Conservation (phyloP, 2,113 vertebrate species). For the Neogale vison region DNA sequence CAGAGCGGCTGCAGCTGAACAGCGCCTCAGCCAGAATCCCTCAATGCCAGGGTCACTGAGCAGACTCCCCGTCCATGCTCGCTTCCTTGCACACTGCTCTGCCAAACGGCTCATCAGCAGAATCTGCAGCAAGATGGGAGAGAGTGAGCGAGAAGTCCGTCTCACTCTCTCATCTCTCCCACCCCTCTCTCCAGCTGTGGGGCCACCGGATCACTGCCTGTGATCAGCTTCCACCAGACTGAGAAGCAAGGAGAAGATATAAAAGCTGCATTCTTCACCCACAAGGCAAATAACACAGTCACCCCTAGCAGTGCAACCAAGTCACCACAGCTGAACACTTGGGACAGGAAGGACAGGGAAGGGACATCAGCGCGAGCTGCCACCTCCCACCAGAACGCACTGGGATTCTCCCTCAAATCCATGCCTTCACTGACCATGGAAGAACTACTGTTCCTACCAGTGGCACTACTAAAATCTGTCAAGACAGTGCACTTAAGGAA, state of each 20-base stretch:
- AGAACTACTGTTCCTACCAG: not conserved
- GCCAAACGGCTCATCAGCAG: not conserved
- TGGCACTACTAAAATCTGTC: not conserved
- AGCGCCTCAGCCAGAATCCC: not conserved
- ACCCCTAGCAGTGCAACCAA: not conserved
- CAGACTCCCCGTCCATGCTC: not conserved
- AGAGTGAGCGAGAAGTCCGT: not conserved
- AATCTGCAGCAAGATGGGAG: accelerated
- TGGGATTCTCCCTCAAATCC: not conserved
- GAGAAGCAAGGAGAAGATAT: not conserved
- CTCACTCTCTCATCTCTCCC: accelerated
- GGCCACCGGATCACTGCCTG: not conserved
- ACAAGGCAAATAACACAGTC: not conserved
- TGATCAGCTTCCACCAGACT: accelerated
- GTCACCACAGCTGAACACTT: accelerated
- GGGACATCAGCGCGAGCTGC: not conserved
- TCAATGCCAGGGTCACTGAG: not conserved
- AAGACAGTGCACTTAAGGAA: not conserved
- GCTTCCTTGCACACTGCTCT: not conserved
- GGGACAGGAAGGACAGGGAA: not conserved
- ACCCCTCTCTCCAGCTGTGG: not conserved
- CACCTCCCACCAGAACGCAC: accelerated
- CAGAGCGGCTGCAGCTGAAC: not conserved
- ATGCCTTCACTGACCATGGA: accelerated
- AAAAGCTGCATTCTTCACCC: not conserved